phyloP scores from a whole-genome alignment of 1,140 invertebrate genomes.

The Dolichoris vasculosae region DNA sequence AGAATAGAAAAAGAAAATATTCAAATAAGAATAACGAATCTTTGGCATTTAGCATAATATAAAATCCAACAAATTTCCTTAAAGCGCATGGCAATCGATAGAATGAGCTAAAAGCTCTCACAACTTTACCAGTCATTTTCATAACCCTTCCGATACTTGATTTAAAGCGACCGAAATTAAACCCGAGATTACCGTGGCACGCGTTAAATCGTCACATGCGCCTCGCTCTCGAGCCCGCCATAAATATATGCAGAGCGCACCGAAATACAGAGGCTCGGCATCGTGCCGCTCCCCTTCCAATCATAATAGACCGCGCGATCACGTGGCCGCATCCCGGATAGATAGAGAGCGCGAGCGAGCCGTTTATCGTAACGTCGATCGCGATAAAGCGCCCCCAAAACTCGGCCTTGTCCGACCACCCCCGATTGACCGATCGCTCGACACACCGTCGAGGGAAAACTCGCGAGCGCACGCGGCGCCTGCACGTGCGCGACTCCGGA shows the following conservation, averaged over 20 bases:
- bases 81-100: not conserved
- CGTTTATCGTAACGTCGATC: conserved; percentile 48
- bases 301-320: conserved; percentile 11
- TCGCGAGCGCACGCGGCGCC: not conserved
- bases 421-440: conserved; percentile 23
- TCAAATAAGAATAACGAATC: too few species aligned
- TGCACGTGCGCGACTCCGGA: not conserved
- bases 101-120: not conserved
- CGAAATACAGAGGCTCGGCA: not conserved
- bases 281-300: not conserved
- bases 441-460: too few species aligned
- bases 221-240: not conserved
- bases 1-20: too few species aligned
- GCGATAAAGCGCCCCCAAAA: conserved; percentile 35
- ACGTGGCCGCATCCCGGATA: not conserved
- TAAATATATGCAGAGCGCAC: not conserved
- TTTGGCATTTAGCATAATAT: too few species aligned
- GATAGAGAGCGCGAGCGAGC: conserved; percentile 3
- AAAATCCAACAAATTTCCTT: not conserved
- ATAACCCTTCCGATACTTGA: conserved; percentile 40
- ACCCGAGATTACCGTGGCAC: conserved; percentile 62
- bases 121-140: not conserved
- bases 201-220: conserved; percentile 56
- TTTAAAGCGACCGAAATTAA: conserved; percentile 65
- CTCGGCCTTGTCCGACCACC: not conserved